Base-by-base conservation (phyloP, 2,797 vertebrate genomes). In the Naso thynnoides region DNA sequence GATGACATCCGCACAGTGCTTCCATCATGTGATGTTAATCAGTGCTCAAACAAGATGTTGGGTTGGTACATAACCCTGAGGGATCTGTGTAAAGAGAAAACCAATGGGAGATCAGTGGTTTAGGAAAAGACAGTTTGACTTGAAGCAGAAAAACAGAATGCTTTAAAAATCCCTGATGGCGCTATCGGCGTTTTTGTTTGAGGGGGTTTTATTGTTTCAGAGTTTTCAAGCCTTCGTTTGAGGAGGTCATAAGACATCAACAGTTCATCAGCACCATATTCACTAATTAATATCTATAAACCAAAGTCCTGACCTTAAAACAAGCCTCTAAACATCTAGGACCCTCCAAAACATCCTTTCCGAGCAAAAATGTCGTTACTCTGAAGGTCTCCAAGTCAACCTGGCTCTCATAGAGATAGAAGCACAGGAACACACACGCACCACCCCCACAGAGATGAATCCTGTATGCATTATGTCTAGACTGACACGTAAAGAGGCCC, bases 401-500 rank as follows among this genome's bases (percentile, higher is more conserved):
- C 31, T 24, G 55, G 64, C 47, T 66, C 58, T 67, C 44, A 69
- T 59, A 68, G 67, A 57, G 57, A 24, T 42, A 60, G 54, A 55
- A 59, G 38, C 6, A 27, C 49, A 73, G 11, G 41, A 48, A 64
- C 66, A 74, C 62, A 55, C 63, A 71, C 77, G 62, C 55, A 27
- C 41, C 52, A 67, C 82, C 76, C 86, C 73, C 87, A 81, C 72
- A 45, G 64, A 87, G 88, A 87, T 79, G 82, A 88, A 78, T 82
- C 82, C 85, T 85, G 80, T 87, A 84, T 90, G 84, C 87, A 91
- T 91, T 88, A 90, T 82, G 86, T 89, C 89, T 88, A 84, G 84
- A 85, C 86, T 86, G 94, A 96, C 95, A 91, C 94, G 95, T 96
- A 95, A 97, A 95, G 88, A 92, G 90, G 90, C 86, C 86, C 79